These are phyloP conservation scores for Tachyglossus aculeatus DNA, from an alignment of 2,797 vertebrate genomes.

Conservation along the genomic window DNA sequence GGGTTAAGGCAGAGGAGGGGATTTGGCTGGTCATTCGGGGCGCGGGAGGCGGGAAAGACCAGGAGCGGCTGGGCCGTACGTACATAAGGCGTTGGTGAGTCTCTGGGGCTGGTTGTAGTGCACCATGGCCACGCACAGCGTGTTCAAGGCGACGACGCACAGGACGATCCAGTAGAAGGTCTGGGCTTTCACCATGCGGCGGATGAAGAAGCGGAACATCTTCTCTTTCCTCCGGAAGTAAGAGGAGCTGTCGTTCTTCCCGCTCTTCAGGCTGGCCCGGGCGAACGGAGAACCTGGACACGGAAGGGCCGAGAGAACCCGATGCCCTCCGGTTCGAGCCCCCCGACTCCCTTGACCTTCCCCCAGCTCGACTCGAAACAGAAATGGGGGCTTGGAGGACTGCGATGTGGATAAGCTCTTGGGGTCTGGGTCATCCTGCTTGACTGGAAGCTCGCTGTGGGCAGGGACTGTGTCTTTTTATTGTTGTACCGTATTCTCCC, in stretches of 20 bases:
- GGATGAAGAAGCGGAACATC: constrained; percentile 93
- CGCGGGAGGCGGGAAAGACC: rapidly evolving
- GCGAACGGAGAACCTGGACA: constrained; percentile 90
- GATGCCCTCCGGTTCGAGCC: not conserved
- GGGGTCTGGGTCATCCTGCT: not conserved
- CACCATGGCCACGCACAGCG: constrained; percentile 93
- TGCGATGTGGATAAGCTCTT: too few species aligned
- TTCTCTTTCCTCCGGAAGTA: constrained; percentile 95
- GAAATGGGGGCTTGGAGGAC: too few species aligned
- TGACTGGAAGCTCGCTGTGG: too few species aligned
- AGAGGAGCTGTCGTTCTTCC: constrained; percentile 89
- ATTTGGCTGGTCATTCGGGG: not conserved
- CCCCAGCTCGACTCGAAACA: rapidly evolving
- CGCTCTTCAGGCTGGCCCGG: constrained; percentile 88
- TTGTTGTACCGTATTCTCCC: too few species aligned
- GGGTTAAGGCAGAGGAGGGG: too few species aligned
- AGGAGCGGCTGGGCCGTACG: constrained; percentile 42
- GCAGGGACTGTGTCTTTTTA: too few species aligned
- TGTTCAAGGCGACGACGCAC: constrained; percentile 94
- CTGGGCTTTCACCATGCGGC: constrained; percentile 95
- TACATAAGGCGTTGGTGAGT: constrained; percentile 92
- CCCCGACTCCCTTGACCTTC: not conserved
- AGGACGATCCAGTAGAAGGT: constrained; percentile 96
- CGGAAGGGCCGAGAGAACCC: constrained; percentile 6
- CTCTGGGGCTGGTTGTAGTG: constrained; percentile 93